Base-by-base conservation (phyloP, 2,888 invertebrate genomes). In the Craniophora ligustri region DNA sequence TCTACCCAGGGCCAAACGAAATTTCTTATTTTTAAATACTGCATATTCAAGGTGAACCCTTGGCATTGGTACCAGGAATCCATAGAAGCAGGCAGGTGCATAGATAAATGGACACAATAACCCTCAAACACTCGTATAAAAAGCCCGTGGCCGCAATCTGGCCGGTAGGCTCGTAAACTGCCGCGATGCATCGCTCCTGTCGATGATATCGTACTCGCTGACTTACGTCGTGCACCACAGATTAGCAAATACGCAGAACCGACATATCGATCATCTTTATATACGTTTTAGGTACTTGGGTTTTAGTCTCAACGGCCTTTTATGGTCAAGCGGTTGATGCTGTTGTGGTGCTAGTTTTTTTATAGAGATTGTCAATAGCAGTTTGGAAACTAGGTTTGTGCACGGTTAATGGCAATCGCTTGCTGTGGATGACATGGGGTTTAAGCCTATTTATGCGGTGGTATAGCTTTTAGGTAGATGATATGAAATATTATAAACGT, bases 131-230 rank as follows among this genome's bases (percentile, higher is more conserved):
- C 40, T 34, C 26, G 32, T 63, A 67, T 57, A 70, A 70, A 70
- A 67, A 64, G 49, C 42, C 51, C 38, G 55, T 53, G 53, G 57
- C 61, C 59, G 60, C 53, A 63, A 72, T 75, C 72, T 67, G 14
- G 47, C 53, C 68, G 69, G 75, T 77, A 76, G 66, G 78, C 78
- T 86, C 87, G 82, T 87, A 87, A 87, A 87, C 76, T 78, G 78
- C 76, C 67, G 78, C 76, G 77, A 79, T 82, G 84, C 85, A 85
- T 87, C 86, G 86, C 86, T 85, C 88, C 87, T 85, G 88, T 83
- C 74, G 88, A 89, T 88, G 76, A 75, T 88, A 89, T 89, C 89
- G 64, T 47, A 35, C 56, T 13, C 44, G 70, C 70, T 76, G 81
- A 80, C 76, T 86, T 84, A 86, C 81, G 75, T 81, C 79, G 78